phyloP scores from a whole-genome alignment of 2,888 invertebrate genomes.

The Tricholauxania praeusta region DNA sequence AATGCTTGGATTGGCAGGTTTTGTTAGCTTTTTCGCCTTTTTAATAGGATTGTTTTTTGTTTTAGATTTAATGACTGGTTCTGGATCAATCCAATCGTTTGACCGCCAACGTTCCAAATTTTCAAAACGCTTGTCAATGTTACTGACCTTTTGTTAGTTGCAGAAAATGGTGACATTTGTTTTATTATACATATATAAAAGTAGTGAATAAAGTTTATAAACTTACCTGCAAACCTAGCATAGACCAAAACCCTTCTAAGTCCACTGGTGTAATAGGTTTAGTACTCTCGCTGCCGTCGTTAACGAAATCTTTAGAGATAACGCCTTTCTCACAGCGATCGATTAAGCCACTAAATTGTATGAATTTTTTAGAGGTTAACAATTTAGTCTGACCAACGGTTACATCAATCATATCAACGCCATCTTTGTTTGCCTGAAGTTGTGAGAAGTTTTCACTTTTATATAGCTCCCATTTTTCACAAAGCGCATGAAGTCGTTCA shows the following conservation, averaged over 20 bases:
- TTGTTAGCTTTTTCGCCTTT: constrained; percentile 5
- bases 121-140: constrained; percentile 62
- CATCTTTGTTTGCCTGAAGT: constrained; percentile 63
- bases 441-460: constrained; percentile 51
- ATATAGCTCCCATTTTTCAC: constrained; percentile 69
- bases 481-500: constrained; percentile 66
- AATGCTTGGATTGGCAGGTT: constrained; percentile 49
- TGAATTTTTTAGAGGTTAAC: constrained; percentile 79
- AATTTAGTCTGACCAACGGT: constrained; percentile 81
- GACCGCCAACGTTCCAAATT: constrained; percentile 58
- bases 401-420: constrained; percentile 73
- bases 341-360: constrained; percentile 76
- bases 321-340: constrained; percentile 61
- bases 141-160: constrained; percentile 53
- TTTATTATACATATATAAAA: background rate
- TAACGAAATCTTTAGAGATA: constrained; percentile 41
- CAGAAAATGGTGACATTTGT: background rate
- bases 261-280: constrained; percentile 70
- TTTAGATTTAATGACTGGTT: constrained; percentile 48
- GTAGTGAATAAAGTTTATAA: too few relatives aligned
- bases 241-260: constrained; percentile 76
- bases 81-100: constrained; percentile 64
- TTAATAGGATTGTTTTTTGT: constrained; percentile 17
- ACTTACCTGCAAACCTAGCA: constrained; percentile 74
- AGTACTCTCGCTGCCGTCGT: constrained; percentile 56